A percentile compares a stretch with the other conserved stretches of the same genome.
Evolutionary conservation across 2,797 vertebrate species (phyloP).

Genomic region (Thamnophis elegans): DNA sequence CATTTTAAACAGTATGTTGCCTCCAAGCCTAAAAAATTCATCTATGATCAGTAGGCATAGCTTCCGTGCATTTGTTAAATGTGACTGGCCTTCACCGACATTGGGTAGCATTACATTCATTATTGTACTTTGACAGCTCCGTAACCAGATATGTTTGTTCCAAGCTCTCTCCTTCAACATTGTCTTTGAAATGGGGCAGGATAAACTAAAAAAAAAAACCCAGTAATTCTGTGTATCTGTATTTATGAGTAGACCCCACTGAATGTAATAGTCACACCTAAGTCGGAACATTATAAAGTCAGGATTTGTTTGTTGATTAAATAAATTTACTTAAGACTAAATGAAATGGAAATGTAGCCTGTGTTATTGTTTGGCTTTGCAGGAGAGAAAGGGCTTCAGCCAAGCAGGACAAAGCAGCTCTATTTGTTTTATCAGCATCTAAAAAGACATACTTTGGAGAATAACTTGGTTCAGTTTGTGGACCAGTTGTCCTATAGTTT

Average conservation of each 20-base stretch:
- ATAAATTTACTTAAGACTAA: not conserved
- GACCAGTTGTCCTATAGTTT: slow-evolving; percentile 12
- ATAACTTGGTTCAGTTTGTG: slow-evolving; percentile 32
- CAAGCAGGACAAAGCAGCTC: not conserved
- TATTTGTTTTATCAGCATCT: slow-evolving; percentile 14
- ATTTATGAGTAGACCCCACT: not conserved
- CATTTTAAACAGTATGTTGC: not conserved
- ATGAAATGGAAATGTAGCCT: not conserved
- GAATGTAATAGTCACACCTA: not conserved
- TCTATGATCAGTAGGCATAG: not conserved
- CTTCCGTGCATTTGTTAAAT: not conserved
- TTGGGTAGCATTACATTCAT: not conserved
- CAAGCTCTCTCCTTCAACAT: not conserved
- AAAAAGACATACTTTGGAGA: slow-evolving; percentile 13
- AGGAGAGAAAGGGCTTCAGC: not conserved
- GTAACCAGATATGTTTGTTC: not conserved
- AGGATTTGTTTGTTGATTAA: not conserved
- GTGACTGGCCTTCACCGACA: not conserved
- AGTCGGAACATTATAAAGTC: too few relatives aligned
- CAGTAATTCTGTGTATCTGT: not conserved
- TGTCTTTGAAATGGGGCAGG: not conserved
- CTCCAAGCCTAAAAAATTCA: not conserved
- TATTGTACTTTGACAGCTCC: not conserved
- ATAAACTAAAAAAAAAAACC: not conserved
- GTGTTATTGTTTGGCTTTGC: not conserved